Evolutionary conservation across 2,797 vertebrate genomes (phyloP).

Genomic region (Alectoris magna): DNA sequence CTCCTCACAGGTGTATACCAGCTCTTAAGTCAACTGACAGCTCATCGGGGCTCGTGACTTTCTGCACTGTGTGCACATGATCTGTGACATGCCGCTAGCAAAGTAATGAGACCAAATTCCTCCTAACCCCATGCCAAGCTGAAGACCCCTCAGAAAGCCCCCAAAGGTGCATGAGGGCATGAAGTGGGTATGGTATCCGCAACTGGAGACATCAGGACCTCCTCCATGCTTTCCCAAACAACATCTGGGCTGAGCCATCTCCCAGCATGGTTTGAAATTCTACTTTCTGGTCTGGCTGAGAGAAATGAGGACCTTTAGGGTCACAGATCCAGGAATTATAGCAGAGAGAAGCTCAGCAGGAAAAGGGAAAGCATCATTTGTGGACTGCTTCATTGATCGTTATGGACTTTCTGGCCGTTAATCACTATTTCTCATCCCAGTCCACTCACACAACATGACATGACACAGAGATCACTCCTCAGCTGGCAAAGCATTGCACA

Average conservation of each 20-base stretch:
- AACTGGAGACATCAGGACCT: background rate
- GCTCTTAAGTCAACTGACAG: background rate
- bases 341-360: slow-evolving; percentile 22
- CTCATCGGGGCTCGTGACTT: background rate
- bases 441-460: background rate
- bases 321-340: background rate
- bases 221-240: background rate
- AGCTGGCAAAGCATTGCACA: background rate
- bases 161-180: background rate
- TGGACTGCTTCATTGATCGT: background rate
- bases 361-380: background rate
- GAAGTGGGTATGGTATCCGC: background rate
- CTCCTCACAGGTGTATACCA: background rate
- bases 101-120: background rate
- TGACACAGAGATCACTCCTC: background rate
- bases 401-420: background rate
- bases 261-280: background rate
- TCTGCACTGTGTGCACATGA: background rate
- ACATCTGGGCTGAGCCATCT: background rate
- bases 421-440: background rate
- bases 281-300: background rate
- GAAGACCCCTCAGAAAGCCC: background rate
- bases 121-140: background rate
- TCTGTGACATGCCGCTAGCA: background rate
- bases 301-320: background rate